Evolutionary conservation across 2,797 vertebrate species (phyloP).

Genomic region (Channa striata): DNA sequence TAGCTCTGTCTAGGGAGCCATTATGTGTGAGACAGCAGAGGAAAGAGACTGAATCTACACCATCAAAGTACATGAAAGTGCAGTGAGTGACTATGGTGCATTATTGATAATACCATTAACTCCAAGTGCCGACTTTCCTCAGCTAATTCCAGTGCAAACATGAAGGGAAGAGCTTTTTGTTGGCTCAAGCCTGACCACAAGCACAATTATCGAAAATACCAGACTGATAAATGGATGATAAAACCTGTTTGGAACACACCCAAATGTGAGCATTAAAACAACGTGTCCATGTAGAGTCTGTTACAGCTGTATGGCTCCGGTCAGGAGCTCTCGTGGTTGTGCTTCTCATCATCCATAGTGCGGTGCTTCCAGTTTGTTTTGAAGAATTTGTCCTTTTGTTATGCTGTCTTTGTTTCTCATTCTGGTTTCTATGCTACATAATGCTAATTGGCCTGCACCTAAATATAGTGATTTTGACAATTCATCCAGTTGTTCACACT

Average conservation of each 20-base stretch:
- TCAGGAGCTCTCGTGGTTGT: background rate
- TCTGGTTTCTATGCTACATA: too few species aligned
- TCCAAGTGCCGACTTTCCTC: slow-evolving; percentile 6
- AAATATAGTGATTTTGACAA: too few species aligned
- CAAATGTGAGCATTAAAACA: background rate
- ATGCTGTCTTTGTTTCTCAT: too few species aligned
- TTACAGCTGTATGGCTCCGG: background rate
- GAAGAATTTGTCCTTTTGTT: too few species aligned
- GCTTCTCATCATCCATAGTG: background rate
- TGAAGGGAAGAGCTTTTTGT: slow-evolving; percentile 6
- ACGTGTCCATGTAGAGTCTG: background rate
- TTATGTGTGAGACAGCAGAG: slow-evolving; percentile 28
- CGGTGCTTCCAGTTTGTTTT: too few species aligned
- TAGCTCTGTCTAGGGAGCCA: slow-evolving; percentile 27
- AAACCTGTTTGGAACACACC: background rate
- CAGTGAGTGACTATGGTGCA: slow-evolving; percentile 53
- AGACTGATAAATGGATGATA: background rate
- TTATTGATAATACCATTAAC: slow-evolving; percentile 62
- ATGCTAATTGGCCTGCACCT: too few species aligned
- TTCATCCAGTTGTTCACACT: too few species aligned
- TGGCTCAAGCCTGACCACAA: slow-evolving; percentile 5
- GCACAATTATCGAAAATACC: slow-evolving; percentile 3
- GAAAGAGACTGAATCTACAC: slow-evolving; percentile 23
- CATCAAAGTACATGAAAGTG: slow-evolving; percentile 44
- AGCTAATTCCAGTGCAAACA: slow-evolving; percentile 5